Evolutionary conservation across 2,888 invertebrate species (phyloP).

Genomic region (Biston stratarius): DNA sequence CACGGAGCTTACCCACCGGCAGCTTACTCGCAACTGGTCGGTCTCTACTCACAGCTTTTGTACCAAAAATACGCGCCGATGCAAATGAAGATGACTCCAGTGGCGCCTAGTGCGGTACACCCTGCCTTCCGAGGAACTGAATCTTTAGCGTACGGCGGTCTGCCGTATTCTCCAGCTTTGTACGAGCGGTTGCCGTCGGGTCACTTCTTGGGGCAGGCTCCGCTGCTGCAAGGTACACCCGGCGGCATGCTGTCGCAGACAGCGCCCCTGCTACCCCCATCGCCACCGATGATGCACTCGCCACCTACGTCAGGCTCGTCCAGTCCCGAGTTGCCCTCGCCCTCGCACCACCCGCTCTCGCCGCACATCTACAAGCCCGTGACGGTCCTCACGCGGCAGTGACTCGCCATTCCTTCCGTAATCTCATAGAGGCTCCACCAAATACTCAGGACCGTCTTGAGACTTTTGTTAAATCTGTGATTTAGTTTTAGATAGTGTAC

Average conservation of each 20-base stretch:
- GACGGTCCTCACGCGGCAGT: slow-evolving; percentile 86
- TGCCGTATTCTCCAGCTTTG: slow-evolving; percentile 74
- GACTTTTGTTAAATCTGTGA: slow-evolving; percentile 76
- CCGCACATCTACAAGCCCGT: slow-evolving; percentile 85
- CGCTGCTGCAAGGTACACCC: slow-evolving; percentile 62
- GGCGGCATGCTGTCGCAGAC: slow-evolving; percentile 64
- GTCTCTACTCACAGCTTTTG: slow-evolving; percentile 88
- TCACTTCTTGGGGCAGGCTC: slow-evolving; percentile 65
- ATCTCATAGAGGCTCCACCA: slow-evolving; percentile 56
- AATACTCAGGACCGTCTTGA: slow-evolving; percentile 52
- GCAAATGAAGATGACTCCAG: slow-evolving; percentile 81
- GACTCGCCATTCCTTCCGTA: slow-evolving; percentile 47
- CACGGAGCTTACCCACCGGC: slow-evolving; percentile 86
- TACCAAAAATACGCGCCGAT: slow-evolving; percentile 89
- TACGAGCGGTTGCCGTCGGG: slow-evolving; percentile 71
- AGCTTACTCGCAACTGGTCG: slow-evolving; percentile 85
- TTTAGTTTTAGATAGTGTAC: slow-evolving; percentile 73
- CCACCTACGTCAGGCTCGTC: slow-evolving; percentile 74
- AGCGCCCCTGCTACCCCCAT: slow-evolving; percentile 71
- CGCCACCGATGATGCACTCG: slow-evolving; percentile 73
- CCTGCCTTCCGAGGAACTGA: slow-evolving; percentile 77
- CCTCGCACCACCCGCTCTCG: slow-evolving; percentile 73
- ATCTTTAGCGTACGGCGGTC: slow-evolving; percentile 71
- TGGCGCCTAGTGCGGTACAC: slow-evolving; percentile 83
- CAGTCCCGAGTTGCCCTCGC: slow-evolving; percentile 76